Evolutionary conservation across 2,888 invertebrate genomes (phyloP), one percentile per base, ranked within the genome.

Genomic region (Sarcophaga variegata): DNA sequence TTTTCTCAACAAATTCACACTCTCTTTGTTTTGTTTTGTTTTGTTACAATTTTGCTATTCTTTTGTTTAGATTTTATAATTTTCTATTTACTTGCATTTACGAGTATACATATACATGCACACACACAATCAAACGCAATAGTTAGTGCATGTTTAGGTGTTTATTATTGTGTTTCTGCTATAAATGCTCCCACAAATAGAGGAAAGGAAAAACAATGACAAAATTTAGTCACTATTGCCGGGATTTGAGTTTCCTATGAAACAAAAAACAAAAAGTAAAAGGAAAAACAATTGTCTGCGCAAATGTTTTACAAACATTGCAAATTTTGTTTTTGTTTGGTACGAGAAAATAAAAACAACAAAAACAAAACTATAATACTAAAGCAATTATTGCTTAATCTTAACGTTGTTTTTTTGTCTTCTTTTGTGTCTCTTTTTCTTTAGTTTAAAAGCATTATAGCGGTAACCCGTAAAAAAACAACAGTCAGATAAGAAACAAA

Each of bases 1-100:
- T 80, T 63, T 79, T 76, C 17, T 25, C 64, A 88, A 89, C 88
- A 90, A 90, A 90, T 90, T 90, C 90, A 90, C 89, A 89, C 89
- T 91, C 79, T 88, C 8, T 37, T 37, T 37, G 37, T 10, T 37
- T 37, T 37, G 37, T 10, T 37, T 37, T 37, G 10, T 37, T 37
- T 64, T 81, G 54, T 79, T 85, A 60, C 3, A 63, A 66, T 59
- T 74, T 69, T 59, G n/a, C 69, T 45, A 62, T 81, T 54, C 17
- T 49, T 25, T 49, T 20, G 37, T 71, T 22, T 74, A 47, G 37
- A 59, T 81, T 78, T 75, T 64, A 54, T 62, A 81, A 85, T 80
- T 81, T 81, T 69, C 66, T 74, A 78, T 81, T 62, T 49, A 25
- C 25, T 27, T 27, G 27, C 4, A 27, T 6, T 37, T 37, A 8